Percentiles rank a stretch among this genome's conserved stretches.
Evolutionary conservation across 2,113 vertebrate genomes (phyloP).

Genomic region (Albula glossodonta): DNA sequence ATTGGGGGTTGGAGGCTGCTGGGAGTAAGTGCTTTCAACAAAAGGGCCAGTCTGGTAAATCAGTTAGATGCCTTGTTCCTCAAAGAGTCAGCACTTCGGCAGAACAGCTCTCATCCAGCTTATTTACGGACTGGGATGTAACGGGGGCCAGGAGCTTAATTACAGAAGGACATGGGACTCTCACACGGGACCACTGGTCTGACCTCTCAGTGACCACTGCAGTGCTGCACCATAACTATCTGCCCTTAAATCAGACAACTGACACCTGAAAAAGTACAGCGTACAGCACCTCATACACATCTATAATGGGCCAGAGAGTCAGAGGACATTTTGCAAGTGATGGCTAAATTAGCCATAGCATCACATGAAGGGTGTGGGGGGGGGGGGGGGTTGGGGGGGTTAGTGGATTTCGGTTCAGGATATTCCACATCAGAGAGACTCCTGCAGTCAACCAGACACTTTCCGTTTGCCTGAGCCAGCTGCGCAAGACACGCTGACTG

Average conservation of each 20-base stretch:
- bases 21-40: conserved; percentile 27
- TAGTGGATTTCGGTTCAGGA: not conserved
- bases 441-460: too few relatives aligned
- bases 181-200: conserved; percentile 24
- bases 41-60: conserved; percentile 42
- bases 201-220: conserved; percentile 24
- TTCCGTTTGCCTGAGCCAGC: not conserved
- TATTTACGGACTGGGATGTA: conserved; percentile 36
- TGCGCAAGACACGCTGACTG: not conserved
- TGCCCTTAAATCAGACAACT: conserved; percentile 16
- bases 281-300: not conserved
- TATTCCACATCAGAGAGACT: not conserved
- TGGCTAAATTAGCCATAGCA: not conserved
- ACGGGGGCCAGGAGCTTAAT: conserved; percentile 47
- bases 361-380: too few relatives aligned
- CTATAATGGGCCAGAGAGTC: not conserved
- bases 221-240: conserved; percentile 28
- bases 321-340: not conserved
- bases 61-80: conserved; percentile 41
- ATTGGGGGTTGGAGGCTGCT: conserved; percentile 14
- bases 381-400: not conserved
- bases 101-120: conserved; percentile 29
- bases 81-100: conserved; percentile 31
- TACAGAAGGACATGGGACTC: conserved; percentile 26
- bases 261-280: not conserved